Conservation (phyloP, 2,888 invertebrate species). For the Byasa hedistus region DNA sequence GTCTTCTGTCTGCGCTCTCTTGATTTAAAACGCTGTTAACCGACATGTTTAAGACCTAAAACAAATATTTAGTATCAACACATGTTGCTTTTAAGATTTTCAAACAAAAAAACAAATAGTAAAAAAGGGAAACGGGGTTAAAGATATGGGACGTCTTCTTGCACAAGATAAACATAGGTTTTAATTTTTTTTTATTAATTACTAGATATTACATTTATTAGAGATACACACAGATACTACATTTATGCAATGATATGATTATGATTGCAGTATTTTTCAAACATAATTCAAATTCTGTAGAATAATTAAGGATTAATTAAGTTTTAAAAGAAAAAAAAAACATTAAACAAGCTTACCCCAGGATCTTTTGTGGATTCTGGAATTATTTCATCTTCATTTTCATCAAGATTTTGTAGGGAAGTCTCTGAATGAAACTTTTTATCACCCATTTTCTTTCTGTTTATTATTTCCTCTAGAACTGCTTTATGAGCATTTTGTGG, state of each 20-base stretch:
- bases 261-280: not conserved
- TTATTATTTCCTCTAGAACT: constrained; percentile 57
- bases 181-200: too few species aligned
- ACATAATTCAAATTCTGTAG: too few species aligned
- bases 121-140: too few species aligned
- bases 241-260: too few species aligned
- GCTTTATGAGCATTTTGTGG: constrained; percentile 45
- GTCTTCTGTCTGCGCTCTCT: constrained; percentile 44
- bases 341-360: constrained; percentile 51
- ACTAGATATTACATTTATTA: too few species aligned
- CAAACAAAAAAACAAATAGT: too few species aligned
- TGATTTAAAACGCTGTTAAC: constrained; percentile 41
- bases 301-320: too few species aligned
- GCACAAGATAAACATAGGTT: too few species aligned
- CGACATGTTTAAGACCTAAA: constrained; percentile 57
- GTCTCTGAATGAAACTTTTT: constrained; percentile 72
- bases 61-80: not conserved
- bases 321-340: not conserved
- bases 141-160: too few species aligned
- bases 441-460: constrained; percentile 59
- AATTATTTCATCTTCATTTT: constrained; percentile 47
- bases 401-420: constrained; percentile 61
- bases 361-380: constrained; percentile 49
- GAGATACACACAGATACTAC: too few species aligned
- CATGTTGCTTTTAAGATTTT: too few species aligned